Percentiles rank a stretch among this genome's conserved stretches.
These are phyloP conservation scores for Pemphredon lugubris DNA, from an alignment of 2,888 invertebrate species.

Conservation along the genomic window DNA sequence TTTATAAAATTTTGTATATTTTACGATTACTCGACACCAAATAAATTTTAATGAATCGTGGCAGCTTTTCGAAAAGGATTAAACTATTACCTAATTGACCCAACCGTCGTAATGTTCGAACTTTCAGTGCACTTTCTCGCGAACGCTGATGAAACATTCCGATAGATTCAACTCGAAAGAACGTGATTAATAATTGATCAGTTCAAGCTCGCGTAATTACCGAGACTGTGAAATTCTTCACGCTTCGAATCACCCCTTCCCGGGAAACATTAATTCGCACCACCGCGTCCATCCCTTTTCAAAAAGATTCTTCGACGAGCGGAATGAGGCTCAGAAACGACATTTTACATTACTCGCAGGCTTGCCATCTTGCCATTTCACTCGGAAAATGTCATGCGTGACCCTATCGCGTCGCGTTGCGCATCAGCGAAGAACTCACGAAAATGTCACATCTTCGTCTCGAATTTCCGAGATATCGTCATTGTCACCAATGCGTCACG, in stretches of 20 bases:
- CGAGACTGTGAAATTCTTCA: slow-evolving; percentile 10
- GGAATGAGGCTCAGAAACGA: slow-evolving; percentile 49
- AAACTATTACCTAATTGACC: neutral
- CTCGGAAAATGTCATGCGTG: slow-evolving; percentile 57
- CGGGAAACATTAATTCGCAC: slow-evolving; percentile 9
- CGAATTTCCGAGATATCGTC: slow-evolving; percentile 2
- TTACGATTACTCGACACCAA: too few relatives aligned
- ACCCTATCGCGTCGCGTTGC: slow-evolving; percentile 10
- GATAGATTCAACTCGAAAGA: neutral
- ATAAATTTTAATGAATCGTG: too few relatives aligned
- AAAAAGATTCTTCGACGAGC: slow-evolving; percentile 4
- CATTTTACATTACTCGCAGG: slow-evolving; percentile 53
- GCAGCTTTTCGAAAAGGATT: neutral
- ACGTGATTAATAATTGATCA: slow-evolving; percentile 23
- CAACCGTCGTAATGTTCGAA: neutral
- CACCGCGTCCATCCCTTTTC: slow-evolving; percentile 5
- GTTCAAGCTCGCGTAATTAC: slow-evolving; percentile 14
- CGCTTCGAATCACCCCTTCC: neutral
- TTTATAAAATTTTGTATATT: too few relatives aligned
- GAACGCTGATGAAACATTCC: neutral
- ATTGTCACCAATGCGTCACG: slow-evolving; percentile 36
- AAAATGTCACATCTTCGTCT: slow-evolving; percentile 57
- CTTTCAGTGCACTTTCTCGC: neutral
- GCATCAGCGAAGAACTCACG: slow-evolving; percentile 36
- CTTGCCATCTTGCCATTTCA: slow-evolving; percentile 58